These are phyloP conservation scores for Siniperca undulata DNA, from an alignment of 2,797 vertebrate species.

Conservation along the genomic window DNA sequence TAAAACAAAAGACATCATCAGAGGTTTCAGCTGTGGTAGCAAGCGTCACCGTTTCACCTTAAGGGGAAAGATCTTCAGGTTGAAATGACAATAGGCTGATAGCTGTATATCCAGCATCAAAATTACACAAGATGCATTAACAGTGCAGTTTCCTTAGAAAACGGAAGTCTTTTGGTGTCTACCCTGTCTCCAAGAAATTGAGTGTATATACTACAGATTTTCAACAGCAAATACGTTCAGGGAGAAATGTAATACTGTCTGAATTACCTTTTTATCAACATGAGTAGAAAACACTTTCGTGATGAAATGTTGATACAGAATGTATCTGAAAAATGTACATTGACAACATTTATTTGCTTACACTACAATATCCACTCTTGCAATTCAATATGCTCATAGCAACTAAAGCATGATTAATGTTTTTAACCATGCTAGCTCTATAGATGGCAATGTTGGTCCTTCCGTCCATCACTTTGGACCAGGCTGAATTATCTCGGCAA, in stretches of 20 bases:
- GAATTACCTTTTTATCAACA: neutral
- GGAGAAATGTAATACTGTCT: too few relatives aligned
- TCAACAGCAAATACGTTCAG: neutral
- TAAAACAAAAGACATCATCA: neutral
- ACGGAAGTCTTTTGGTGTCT: neutral
- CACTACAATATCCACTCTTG: neutral
- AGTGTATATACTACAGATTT: neutral
- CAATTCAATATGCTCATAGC: neutral
- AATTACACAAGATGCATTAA: neutral
- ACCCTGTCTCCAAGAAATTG: neutral
- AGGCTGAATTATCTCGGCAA: neutral
- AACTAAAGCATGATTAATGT: too few relatives aligned
- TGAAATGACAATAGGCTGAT: neutral
- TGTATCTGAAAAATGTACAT: neutral
- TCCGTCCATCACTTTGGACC: neutral
- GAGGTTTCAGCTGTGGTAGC: neutral
- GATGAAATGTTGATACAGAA: neutral
- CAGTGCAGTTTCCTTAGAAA: neutral
- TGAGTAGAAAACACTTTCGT: neutral
- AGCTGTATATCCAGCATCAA: neutral
- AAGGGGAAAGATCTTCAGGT: neutral
- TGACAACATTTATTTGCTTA: neutral
- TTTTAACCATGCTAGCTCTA: neutral
- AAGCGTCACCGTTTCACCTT: neutral
- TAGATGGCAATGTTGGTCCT: neutral